phyloP scores from a whole-genome alignment of 2,113 vertebrate species.

The Hemiprocne comata region DNA sequence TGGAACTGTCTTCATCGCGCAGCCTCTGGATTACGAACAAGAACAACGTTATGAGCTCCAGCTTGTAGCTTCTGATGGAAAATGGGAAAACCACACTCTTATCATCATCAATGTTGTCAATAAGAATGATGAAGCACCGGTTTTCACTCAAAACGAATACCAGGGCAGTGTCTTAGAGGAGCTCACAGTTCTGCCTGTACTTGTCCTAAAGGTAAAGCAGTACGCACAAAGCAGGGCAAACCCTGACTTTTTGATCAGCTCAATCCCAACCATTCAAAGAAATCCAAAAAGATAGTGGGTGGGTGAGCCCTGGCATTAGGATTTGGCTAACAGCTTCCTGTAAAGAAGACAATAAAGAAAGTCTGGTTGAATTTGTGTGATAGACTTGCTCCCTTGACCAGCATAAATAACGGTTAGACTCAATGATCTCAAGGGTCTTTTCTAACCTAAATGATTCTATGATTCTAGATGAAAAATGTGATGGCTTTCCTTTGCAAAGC shows the following conservation, averaged over 20 bases:
- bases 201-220: conserved; percentile 82
- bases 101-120: conserved; percentile 82
- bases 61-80: conserved; percentile 89
- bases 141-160: conserved; percentile 85
- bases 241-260: background rate
- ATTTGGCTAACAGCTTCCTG: background rate
- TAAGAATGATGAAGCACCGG: conserved; percentile 87
- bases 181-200: conserved; percentile 78
- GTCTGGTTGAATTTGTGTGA: background rate
- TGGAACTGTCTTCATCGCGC: conserved; percentile 84
- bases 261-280: background rate
- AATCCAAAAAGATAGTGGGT: background rate
- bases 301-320: background rate
- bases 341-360: background rate
- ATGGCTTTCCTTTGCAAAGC: background rate
- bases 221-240: background rate
- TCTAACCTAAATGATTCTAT: background rate
- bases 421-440: background rate
- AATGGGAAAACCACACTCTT: conserved; percentile 89
- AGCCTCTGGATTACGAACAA: conserved; percentile 87
- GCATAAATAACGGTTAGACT: fast-evolving
- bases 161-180: conserved; percentile 82
- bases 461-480: background rate
- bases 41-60: conserved; percentile 81
- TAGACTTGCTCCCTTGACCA: background rate